Conservation (phyloP, 2,113 vertebrate species). For the Toxotes chatareus region DNA sequence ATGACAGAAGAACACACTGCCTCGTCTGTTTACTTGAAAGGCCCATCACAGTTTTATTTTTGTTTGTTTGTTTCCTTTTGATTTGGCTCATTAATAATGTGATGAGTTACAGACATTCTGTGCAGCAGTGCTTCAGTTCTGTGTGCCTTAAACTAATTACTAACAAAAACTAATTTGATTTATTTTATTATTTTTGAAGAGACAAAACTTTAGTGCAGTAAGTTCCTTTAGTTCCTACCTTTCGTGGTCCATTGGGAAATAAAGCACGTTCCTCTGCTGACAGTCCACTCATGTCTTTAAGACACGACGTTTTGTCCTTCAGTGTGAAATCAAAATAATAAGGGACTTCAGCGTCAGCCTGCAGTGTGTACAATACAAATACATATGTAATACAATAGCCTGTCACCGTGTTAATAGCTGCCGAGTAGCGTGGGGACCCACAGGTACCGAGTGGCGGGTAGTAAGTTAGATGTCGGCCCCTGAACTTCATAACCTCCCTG, state of each 20-base stretch:
- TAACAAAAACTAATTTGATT: not conserved
- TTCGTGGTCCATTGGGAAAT: slow-evolving; percentile 65
- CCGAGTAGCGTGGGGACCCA: not conserved
- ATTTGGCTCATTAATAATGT: too few species aligned
- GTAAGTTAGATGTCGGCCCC: slow-evolving; percentile 22
- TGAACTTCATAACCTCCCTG: slow-evolving; percentile 46
- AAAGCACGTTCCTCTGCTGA: slow-evolving; percentile 34
- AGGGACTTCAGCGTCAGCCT: not conserved
- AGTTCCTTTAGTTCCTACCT: slow-evolving; percentile 68
- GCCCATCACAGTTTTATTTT: not conserved
- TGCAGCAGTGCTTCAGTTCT: too few species aligned
- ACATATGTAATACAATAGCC: not conserved
- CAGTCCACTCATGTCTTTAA: slow-evolving; percentile 70
- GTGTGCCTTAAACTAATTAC: too few species aligned
- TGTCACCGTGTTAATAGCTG: not conserved
- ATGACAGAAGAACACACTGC: not conserved
- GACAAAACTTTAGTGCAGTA: not conserved
- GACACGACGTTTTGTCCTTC: slow-evolving; percentile 22
- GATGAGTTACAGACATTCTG: not conserved
- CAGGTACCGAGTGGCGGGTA: slow-evolving; percentile 20
- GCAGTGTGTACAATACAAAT: not conserved
- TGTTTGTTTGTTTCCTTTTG: not conserved
- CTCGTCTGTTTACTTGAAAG: not conserved
- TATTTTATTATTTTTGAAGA: too few species aligned
- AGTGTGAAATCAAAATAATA: not conserved